Percentiles rank a stretch among this genome's conserved stretches.
These are phyloP conservation scores for Thymallus thymallus DNA, from an alignment of 2,113 vertebrate species.

Conservation along the genomic window DNA sequence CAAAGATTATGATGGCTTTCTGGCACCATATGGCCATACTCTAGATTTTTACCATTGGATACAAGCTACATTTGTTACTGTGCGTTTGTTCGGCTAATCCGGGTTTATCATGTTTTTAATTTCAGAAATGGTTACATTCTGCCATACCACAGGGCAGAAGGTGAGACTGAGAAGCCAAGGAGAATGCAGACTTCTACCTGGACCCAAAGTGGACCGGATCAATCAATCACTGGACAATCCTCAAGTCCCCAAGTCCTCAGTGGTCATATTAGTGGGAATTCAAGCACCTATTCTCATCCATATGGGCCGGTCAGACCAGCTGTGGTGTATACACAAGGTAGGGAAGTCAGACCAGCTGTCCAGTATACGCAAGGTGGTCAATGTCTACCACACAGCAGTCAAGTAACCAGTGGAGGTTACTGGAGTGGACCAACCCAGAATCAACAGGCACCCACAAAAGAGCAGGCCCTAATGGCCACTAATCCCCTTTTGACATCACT, in stretches of 20 bases:
- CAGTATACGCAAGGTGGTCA: background rate
- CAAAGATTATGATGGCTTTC: too few relatives aligned
- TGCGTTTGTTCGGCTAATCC: background rate
- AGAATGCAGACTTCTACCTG: conserved; percentile 35
- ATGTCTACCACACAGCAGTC: background rate
- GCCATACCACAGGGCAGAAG: background rate
- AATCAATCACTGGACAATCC: conserved; percentile 1
- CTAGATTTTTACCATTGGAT: too few relatives aligned
- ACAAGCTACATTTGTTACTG: background rate
- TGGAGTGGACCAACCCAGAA: background rate
- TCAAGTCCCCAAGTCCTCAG: background rate
- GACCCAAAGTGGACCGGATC: conserved; percentile 13
- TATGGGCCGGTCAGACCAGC: background rate
- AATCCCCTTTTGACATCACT: accelerated
- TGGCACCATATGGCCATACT: too few relatives aligned
- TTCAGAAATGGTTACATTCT: conserved; percentile 31
- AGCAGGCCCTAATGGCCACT: background rate
- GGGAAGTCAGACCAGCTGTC: background rate
- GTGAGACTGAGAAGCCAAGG: background rate
- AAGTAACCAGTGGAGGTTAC: background rate
- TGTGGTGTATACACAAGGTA: background rate
- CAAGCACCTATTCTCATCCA: background rate
- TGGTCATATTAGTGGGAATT: conserved; percentile 10
- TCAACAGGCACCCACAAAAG: background rate
- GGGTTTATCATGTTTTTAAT: conserved; percentile 7